A percentile compares a stretch with the other conserved stretches of the same genome.
Conservation (phyloP, 2,113 vertebrate genomes). For the Passer domesticus region DNA sequence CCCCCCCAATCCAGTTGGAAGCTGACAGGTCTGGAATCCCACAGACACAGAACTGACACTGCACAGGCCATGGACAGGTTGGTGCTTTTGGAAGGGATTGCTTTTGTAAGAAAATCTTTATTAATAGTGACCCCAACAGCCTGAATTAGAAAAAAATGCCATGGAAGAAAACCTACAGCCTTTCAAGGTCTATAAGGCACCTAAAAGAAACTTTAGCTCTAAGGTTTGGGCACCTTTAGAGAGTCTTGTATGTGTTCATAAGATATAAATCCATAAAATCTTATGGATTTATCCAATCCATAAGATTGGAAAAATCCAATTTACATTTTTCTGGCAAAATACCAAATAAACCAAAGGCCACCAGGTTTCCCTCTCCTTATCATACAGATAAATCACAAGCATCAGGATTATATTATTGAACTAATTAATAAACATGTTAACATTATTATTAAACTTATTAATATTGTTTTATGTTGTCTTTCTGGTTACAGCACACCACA, state of each 20-base stretch:
- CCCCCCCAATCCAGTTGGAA: background rate
- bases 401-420: background rate
- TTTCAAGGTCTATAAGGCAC: background rate
- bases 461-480: background rate
- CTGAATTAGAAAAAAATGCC: background rate
- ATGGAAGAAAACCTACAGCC: background rate
- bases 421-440: background rate
- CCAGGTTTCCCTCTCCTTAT: background rate
- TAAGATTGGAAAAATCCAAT: no score
- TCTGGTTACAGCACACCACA: background rate
- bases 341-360: background rate
- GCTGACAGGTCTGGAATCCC: background rate
- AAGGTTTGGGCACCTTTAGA: background rate
- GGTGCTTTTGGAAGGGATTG: background rate
- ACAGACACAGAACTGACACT: accelerated
- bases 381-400: background rate
- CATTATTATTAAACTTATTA: background rate
- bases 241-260: background rate
- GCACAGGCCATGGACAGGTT: background rate
- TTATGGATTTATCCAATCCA: no score
- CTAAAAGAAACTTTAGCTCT: background rate
- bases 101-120: background rate
- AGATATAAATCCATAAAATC: no score
- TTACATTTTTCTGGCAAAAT: background rate
- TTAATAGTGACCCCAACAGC: background rate